A percentile compares a stretch with the other conserved stretches of the same genome.
Evolutionary conservation across 1,140 invertebrate genomes (phyloP).

Genomic region (Linepithema humile): DNA sequence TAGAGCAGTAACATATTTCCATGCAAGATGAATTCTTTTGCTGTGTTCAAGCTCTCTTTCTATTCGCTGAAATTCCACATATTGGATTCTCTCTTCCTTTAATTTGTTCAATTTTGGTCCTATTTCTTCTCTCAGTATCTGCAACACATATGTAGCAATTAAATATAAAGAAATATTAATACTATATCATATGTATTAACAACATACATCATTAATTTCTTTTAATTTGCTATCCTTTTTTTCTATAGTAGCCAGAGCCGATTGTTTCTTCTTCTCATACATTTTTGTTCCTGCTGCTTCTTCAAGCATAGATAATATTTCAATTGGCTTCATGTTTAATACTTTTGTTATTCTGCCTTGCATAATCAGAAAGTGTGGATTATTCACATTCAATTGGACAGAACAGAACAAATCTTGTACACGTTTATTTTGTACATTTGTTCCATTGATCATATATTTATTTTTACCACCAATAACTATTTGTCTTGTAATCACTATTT

Average conservation of each 20-base stretch:
- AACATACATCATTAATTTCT: slow-evolving; percentile 92
- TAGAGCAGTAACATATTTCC: slow-evolving; percentile 87
- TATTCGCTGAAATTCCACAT: slow-evolving; percentile 95
- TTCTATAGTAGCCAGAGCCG: slow-evolving; percentile 94
- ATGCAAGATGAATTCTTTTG: slow-evolving; percentile 91
- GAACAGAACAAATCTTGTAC: slow-evolving; percentile 98
- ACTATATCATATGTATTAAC: neutral
- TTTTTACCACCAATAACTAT: slow-evolving; percentile 93
- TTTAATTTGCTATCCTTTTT: slow-evolving; percentile 97
- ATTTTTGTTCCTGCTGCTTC: slow-evolving; percentile 99
- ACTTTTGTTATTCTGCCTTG: slow-evolving; percentile 99
- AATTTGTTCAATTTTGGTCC: slow-evolving; percentile 94
- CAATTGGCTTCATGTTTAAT: slow-evolving; percentile 98
- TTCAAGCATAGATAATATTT: slow-evolving; percentile 99
- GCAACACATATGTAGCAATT: slow-evolving; percentile 49
- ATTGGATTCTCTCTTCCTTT: slow-evolving; percentile 93
- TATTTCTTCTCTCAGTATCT: slow-evolving; percentile 95
- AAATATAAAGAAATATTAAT: slow-evolving; percentile 21
- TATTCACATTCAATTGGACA: slow-evolving; percentile 99
- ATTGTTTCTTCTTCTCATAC: slow-evolving; percentile 97
- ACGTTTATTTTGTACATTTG: slow-evolving; percentile 94
- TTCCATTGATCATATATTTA: slow-evolving; percentile 98
- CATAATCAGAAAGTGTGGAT: slow-evolving; percentile 99
- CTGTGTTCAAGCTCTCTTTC: slow-evolving; percentile 95
- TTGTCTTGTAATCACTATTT: slow-evolving; percentile 97